Conservation (phyloP, 1,140 invertebrate species). For the Drosophila truncata region DNA sequence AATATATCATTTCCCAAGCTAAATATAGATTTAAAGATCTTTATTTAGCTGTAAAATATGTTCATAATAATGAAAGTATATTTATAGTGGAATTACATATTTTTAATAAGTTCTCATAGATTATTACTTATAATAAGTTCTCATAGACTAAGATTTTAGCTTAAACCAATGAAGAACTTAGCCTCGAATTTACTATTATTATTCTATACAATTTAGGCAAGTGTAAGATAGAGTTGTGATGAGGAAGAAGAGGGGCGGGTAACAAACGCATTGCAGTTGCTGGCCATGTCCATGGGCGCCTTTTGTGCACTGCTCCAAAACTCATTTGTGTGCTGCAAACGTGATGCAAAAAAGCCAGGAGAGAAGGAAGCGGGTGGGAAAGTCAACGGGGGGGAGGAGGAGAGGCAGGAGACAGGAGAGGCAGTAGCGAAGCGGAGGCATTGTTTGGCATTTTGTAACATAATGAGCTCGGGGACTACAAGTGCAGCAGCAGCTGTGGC, state of each 20-base stretch:
- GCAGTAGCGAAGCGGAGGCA: conserved; percentile 37
- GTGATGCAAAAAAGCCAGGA: conserved; percentile 27
- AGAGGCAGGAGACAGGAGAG: background rate
- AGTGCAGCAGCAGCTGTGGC: conserved; percentile 60
- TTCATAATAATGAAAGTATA: no score
- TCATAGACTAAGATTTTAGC: no score
- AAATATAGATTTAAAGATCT: no score
- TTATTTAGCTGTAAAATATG: no score
- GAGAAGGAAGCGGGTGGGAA: conserved; percentile 8
- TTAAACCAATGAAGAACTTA: no score
- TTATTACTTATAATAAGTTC: no score
- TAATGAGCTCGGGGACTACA: conserved; percentile 84
- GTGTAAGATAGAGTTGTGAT: conserved; percentile 1
- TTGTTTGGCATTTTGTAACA: conserved; percentile 84
- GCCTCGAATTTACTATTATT: background rate
- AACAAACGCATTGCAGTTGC: conserved; percentile 66
- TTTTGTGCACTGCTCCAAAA: conserved; percentile 73
- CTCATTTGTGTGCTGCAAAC: conserved; percentile 65
- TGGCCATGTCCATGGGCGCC: conserved; percentile 63
- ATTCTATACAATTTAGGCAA: background rate
- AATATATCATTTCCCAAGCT: no score
- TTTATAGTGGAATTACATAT: no score
- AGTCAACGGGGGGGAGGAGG: background rate
- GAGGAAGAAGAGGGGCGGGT: conserved; percentile 6
- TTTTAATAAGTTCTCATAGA: no score